phyloP scores from a whole-genome alignment of 2,797 vertebrate species.

The Passerculus sandwichensis region DNA sequence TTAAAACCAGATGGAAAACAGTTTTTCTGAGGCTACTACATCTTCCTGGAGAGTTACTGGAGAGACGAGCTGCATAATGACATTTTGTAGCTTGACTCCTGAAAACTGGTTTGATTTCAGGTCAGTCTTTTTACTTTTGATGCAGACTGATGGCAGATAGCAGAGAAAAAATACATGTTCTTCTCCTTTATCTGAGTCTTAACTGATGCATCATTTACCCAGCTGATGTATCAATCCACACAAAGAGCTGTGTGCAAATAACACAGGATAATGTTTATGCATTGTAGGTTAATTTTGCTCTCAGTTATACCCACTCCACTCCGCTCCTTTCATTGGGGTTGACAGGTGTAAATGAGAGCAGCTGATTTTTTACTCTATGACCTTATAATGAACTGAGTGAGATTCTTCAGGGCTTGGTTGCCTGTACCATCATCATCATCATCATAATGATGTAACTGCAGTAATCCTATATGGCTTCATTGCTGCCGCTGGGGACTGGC shows the following conservation, averaged over 20 bases:
- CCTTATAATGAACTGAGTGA: conserved; percentile 14
- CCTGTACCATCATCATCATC: neutral
- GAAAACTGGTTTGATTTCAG: conserved; percentile 23
- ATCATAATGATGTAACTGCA: neutral
- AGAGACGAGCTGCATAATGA: conserved; percentile 6
- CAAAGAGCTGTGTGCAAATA: neutral
- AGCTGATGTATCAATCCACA: neutral
- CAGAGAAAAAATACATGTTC: neutral
- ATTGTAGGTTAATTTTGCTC: conserved; percentile 2
- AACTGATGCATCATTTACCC: neutral
- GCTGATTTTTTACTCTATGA: neutral
- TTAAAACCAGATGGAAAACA: neutral
- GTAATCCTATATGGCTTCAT: neutral
- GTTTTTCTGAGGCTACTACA: conserved; percentile 1
- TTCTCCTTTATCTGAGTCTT: neutral
- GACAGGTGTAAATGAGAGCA: conserved; percentile 36
- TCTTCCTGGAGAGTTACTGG: conserved; percentile 12
- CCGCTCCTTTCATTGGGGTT: neutral
- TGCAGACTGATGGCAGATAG: neutral
- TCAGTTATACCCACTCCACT: neutral
- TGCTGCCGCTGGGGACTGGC: neutral
- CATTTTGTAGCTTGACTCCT: conserved; percentile 1
- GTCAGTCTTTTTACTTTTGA: conserved; percentile 13
- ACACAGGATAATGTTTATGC: neutral
- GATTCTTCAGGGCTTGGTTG: conserved; percentile 3